Base-by-base conservation (phyloP, 2,797 vertebrate genomes). In the Graptemys geographica region DNA sequence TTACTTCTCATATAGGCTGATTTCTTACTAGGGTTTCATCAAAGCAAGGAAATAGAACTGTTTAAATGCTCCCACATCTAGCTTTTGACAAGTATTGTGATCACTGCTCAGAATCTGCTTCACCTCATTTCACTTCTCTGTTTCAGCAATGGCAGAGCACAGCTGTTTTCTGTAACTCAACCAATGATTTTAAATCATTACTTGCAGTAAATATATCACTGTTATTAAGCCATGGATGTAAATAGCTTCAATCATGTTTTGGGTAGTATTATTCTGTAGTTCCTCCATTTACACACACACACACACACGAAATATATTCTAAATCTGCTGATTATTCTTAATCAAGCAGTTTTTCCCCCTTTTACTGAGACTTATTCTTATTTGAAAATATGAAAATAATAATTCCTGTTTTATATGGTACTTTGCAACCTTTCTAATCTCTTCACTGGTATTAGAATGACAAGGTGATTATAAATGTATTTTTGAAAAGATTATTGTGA, bases 401-500 rank as follows among this genome's bases (percentile, higher is more conserved):
- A 47, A 51, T 86, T 31, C 94, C 57, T 11, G 5, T 37, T 88
- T 95, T 82, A 6, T 2, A 4, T 8, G 31, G 44, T 52, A 80
- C 62, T 52, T 86, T 12, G 52, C 55, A 56, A 88, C 79, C 86
- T 69, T 91, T 41, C 33, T 11, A 4, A 31, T 28, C 91, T 81
- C 28, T 89, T 80, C 8, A 27, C 83, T 52, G 8, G 37, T 62
- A 31, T 74, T 89, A 41, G 1, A 1, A 79, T 65, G 87, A 27
- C 8, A 57, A 41, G 49, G 47, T 1, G 5, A 91, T 90, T 94
- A 94, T 4, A 96, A 95, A 91, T 31, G 44, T 28, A 44, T 87
- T 96, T 89, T 79, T 51, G 59, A 95, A 90, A 84, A 92, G 52
- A 95, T 91, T 90, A 95, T 81, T 87, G 41, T 2, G 92, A 85